Evolutionary conservation across 2,888 invertebrate genomes (phyloP), one percentile per base, ranked within the genome.

Genomic region (Tyria jacobaeae): DNA sequence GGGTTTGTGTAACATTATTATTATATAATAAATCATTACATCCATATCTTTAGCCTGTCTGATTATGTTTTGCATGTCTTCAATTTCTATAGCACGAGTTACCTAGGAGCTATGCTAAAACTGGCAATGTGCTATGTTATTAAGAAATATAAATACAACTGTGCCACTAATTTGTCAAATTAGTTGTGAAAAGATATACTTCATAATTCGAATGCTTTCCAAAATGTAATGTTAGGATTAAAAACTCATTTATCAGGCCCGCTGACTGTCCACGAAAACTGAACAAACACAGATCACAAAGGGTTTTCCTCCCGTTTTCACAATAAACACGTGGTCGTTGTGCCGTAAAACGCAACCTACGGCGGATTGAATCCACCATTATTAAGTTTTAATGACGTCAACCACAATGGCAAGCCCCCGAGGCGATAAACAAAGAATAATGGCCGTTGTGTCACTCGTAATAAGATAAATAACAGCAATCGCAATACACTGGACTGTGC

Each of bases 381-480:
- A 90, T 90, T 88, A 90, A 90, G 87, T 90, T 91, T 91, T 91
- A 91, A 91, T 90, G 91, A 90, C 87, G 87, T 81, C 81, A 76
- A 72, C 84, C 86, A 86, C 87, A 86, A 87, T 84, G 81, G 80
- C 76, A 76, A 68, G 73, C 80, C 84, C n/a, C 69, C 68, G 70
- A 66, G 84, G 88, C 84, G 75, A 87, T 88, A 87, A 89, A 89
- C 89, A 89, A 90, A 86, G 88, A 82, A 90, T 89, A 91, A 90
- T 87, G 82, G 86, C 68, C 80, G 79, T 81, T 90, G 81, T 84
- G 85, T 83, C 83, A 71, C 79, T 77, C 60, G 85, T 83, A 84
- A 87, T 89, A 89, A 87, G 88, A 86, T 87, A 87, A 87, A 88
- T 85, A 89, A 86, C 84, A 78, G 81, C 79, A 79, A 77, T 79